Evolutionary conservation across 2,888 invertebrate genomes (phyloP), one percentile per base, ranked within the genome.

Genomic region (Lottia scabra): DNA sequence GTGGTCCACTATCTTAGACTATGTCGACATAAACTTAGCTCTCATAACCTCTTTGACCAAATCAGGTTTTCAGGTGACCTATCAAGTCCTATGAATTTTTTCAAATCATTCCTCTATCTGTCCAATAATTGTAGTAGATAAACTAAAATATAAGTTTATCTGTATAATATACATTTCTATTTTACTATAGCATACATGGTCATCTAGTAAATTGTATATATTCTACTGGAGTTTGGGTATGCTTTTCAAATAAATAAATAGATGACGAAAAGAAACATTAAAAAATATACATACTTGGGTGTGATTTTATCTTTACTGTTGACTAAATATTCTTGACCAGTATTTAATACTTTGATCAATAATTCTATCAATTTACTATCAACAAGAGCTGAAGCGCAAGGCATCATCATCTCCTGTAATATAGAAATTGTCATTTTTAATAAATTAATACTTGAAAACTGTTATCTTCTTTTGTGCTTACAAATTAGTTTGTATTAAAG

Each of bases 351-450:
- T 30, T 84, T 80, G 6, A 90, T 87, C 66, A 90, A 80, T 46
- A 87, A 76, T 71, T 88, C 87, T 19, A 89, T 83, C 19, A 90
- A 75, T 64, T 85, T 85, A 67, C 81, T 87, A 46, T 79, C 85
- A 80, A 87, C 89, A n/a, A 92, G 88, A 12, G 91, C 92, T 74
- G 91, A 91, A 1, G 93, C 93, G 88, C 93, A 93, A 0, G 93
- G 92, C 64, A 93, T 91, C 82, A 92, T 91, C 91, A 93, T 92
- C 84, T 94, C 94, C 89, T 92, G 89, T n/a, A 82, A 92, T 4
- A 30, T 2, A 2, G 6, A 6, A 30, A 30, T 30, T 30, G 30
- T 30, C 6, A 30, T 30, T 2, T 30, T 30, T 30, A 30, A 30
- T 30, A 30, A n/a, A n/a, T n/a, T n/a, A n/a, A n/a, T n/a, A n/a